A percentile compares a stretch with the other conserved stretches of the same genome.
Conservation (phyloP, 1,140 invertebrate species). For the Gerris buenoi region DNA sequence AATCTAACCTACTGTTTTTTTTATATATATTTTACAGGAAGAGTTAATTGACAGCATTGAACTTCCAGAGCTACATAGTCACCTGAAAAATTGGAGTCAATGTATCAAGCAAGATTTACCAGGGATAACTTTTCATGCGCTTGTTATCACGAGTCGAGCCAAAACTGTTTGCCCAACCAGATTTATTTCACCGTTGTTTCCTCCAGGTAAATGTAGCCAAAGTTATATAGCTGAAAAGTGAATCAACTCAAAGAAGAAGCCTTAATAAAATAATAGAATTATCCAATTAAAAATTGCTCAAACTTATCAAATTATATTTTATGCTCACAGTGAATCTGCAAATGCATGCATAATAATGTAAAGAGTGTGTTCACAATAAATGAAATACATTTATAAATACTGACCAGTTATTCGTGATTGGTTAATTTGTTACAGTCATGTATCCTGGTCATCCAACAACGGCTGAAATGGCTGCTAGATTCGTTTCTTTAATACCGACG, state of each 20-base stretch:
- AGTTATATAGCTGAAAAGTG: too few species aligned
- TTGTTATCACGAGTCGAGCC: conserved; percentile 49
- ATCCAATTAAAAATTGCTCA: too few species aligned
- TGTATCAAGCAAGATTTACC: conserved; percentile 36
- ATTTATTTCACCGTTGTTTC: conserved; percentile 45
- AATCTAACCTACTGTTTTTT: too few species aligned
- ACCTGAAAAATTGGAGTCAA: conserved; percentile 34
- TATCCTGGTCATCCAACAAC: conserved; percentile 24
- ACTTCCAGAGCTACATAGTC: conserved; percentile 30
- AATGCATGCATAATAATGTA: too few species aligned
- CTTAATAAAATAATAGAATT: not conserved
- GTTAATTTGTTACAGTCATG: conserved; percentile 18
- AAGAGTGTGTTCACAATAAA: too few species aligned
- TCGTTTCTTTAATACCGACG: conserved; percentile 43
- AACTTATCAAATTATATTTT: too few species aligned
- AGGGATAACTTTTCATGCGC: conserved; percentile 40
- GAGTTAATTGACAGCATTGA: conserved; percentile 33
- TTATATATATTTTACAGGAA: conserved; percentile 25
- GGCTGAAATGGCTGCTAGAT: conserved; percentile 31
- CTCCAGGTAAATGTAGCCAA: conserved; percentile 47
- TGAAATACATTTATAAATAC: too few species aligned
- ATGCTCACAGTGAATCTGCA: too few species aligned
- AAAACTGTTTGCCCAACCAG: conserved; percentile 54
- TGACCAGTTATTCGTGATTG: too few species aligned
- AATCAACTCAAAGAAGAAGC: conserved; percentile 6